Evolutionary conservation across 30 jellyfish, hydroid and myxozoan genomes (phyloP).

Genomic region (Mastigias papua): DNA sequence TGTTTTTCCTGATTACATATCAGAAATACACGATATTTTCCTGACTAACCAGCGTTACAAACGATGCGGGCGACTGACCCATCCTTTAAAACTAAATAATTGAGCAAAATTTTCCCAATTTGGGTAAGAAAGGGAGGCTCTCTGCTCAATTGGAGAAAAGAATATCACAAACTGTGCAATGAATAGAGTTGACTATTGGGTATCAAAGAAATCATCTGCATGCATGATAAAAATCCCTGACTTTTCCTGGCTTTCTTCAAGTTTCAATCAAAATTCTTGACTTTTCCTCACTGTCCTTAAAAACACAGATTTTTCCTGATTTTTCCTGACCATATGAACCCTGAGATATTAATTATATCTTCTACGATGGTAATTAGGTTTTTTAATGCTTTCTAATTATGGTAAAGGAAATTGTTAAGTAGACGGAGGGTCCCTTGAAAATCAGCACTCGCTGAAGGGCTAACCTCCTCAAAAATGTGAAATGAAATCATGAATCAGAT

Average conservation of each 20-base stretch:
- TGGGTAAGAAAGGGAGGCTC: too few relatives aligned
- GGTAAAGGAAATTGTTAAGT: too few relatives aligned
- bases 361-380: too few relatives aligned
- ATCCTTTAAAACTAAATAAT: not conserved
- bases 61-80: not conserved
- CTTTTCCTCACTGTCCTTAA: not conserved
- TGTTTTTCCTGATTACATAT: not conserved
- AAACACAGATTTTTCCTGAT: not conserved
- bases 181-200: not conserved
- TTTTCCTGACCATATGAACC: too few relatives aligned
- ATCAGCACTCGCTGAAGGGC: not conserved
- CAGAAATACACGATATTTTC: not conserved
- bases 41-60: not conserved
- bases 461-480: not conserved
- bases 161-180: too few relatives aligned
- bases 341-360: too few relatives aligned
- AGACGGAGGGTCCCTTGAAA: not conserved
- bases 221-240: not conserved
- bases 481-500: too few relatives aligned
- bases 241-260: not conserved
- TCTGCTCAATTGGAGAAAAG: too few relatives aligned
- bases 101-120: too few relatives aligned
- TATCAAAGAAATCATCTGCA: not conserved
- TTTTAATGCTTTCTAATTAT: too few relatives aligned
- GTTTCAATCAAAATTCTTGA: not conserved